A percentile compares a stretch with the other conserved stretches of the same genome.
These are phyloP conservation scores for Hoplostethus atlanticus DNA, from an alignment of 2,797 vertebrate genomes.

Conservation along the genomic window DNA sequence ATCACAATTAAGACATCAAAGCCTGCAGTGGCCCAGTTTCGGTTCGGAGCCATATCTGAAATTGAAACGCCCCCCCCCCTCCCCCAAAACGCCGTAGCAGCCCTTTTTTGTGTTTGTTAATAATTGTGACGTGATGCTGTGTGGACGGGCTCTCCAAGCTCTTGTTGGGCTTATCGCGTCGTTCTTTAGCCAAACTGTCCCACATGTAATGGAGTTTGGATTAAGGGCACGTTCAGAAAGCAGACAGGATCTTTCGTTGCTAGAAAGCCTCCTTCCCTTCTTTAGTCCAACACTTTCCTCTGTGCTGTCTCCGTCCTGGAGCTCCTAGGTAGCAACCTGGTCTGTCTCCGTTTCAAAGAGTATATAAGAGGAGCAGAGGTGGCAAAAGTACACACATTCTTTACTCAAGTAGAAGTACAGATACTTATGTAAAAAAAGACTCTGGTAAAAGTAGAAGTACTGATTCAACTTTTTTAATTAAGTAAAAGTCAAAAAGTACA, in stretches of 20 bases:
- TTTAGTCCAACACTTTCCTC: slow-evolving; percentile 53
- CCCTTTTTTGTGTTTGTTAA: slow-evolving; percentile 68
- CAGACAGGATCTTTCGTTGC: slow-evolving; percentile 58
- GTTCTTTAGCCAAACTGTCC: slow-evolving; percentile 50
- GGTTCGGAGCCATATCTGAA: slow-evolving; percentile 73
- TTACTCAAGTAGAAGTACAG: too few relatives aligned
- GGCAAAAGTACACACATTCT: too few relatives aligned
- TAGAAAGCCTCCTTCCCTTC: slow-evolving; percentile 55
- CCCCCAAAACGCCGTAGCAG: slow-evolving; percentile 12
- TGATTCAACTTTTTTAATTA: too few relatives aligned
- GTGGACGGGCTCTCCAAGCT: slow-evolving; percentile 46
- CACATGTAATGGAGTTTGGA: slow-evolving; percentile 72
- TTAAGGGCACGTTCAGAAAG: slow-evolving; percentile 68
- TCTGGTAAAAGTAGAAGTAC: too few relatives aligned
- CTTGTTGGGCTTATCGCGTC: slow-evolving; percentile 62
- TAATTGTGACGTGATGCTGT: slow-evolving; percentile 54
- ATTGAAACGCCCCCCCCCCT: slow-evolving; percentile 68
- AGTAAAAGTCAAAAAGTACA: too few relatives aligned
- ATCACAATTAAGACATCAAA: slow-evolving; percentile 84
- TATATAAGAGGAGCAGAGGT: not conserved
- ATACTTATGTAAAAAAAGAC: too few relatives aligned
- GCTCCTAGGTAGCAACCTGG: slow-evolving; percentile 21
- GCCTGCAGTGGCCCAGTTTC: slow-evolving; percentile 80
- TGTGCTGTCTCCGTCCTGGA: slow-evolving; percentile 36
- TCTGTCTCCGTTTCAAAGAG: slow-evolving; percentile 17